Evolutionary conservation across 2,888 invertebrate genomes (phyloP), one percentile per base, ranked within the genome.

Genomic region (Amiota communis): DNA sequence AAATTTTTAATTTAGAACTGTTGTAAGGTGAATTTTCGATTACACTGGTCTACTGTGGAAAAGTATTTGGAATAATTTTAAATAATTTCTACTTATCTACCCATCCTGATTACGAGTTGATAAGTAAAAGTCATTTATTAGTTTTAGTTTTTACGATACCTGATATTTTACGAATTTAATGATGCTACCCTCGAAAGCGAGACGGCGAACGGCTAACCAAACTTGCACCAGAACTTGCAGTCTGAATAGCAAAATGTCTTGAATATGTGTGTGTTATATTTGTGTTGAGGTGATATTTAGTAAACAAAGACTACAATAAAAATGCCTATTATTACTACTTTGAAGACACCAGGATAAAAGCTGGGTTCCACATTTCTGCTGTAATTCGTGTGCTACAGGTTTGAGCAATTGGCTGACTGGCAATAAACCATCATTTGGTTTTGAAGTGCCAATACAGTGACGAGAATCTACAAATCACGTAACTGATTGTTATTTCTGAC

Each of bases 251-350:
- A 12, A n/a, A 53, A 12, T 53, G 53, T 53, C 53, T 53, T 0
- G 53, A 53, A 53, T n/a, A 53, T 51, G 51, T 51, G 12, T 53
- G 12, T 53, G 53, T 53, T 53, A 53, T 8, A 53, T 53, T 53
- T 53, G 53, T n/a, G 53, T 9, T n/a, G 53, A 11, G 53, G 53
- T 13, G 53, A 53, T 53, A 53, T 53, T 53, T 53, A 53, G n/a
- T 53, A 53, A 53, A 53, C 13, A 53, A 53, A 13, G 51, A 2
- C 51, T 53, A 53, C n/a, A 6, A 53, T 53, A 53, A 53, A 53
- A 53, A 51, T 6, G n/a, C 51, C 51, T 51, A 51, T 11, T 51
- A 4, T 51, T 51, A 11, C 12, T 51, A 51, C 51, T 51, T 3
- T 51, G 3, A 51, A 13, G 2, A 51, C 1, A 51, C 51, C 12